phyloP scores from a whole-genome alignment of 1,140 invertebrate species.

The Neodiprion pinetum region DNA sequence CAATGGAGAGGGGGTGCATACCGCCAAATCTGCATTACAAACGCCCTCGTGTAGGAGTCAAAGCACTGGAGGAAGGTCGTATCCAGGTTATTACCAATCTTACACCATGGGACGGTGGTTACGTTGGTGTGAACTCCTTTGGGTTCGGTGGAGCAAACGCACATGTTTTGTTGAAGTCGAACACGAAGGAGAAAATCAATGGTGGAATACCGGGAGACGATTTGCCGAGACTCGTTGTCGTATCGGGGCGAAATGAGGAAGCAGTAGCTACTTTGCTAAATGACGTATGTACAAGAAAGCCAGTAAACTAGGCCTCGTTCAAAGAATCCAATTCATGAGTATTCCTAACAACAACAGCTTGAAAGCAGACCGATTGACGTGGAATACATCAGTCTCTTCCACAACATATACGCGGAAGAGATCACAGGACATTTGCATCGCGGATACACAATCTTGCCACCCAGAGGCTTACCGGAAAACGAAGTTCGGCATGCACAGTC shows the following conservation, averaged over 20 bases:
- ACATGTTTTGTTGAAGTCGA: constrained; percentile 71
- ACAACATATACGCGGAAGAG: constrained; percentile 62
- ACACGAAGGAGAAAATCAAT: constrained; percentile 63
- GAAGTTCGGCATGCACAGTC: constrained; percentile 63
- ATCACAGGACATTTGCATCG: constrained; percentile 68
- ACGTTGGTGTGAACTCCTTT: constrained; percentile 67
- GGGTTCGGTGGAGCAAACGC: constrained; percentile 72
- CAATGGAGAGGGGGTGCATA: constrained; percentile 73
- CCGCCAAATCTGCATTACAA: constrained; percentile 79
- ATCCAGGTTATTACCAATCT: constrained; percentile 69
- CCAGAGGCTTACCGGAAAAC: constrained; percentile 48
- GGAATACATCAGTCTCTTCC: constrained; percentile 64
- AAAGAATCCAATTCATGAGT: neutral
- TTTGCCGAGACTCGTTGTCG: constrained; percentile 69
- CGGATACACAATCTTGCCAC: constrained; percentile 63
- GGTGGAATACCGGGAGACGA: constrained; percentile 59
- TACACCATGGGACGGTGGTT: constrained; percentile 68
- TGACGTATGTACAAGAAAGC: constrained; percentile 56
- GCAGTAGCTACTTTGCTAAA: constrained; percentile 74
- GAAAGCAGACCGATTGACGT: constrained; percentile 64
- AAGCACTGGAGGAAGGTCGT: constrained; percentile 70
- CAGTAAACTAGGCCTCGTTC: too few relatives aligned
- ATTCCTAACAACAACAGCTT: neutral
- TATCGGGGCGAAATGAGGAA: constrained; percentile 75
- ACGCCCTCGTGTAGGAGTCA: constrained; percentile 71